Percentiles rank a stretch among this genome's conserved stretches.
These are phyloP conservation scores for Drosophila tropicalis DNA, from an alignment of 1,140 invertebrate genomes.

Conservation along the genomic window DNA sequence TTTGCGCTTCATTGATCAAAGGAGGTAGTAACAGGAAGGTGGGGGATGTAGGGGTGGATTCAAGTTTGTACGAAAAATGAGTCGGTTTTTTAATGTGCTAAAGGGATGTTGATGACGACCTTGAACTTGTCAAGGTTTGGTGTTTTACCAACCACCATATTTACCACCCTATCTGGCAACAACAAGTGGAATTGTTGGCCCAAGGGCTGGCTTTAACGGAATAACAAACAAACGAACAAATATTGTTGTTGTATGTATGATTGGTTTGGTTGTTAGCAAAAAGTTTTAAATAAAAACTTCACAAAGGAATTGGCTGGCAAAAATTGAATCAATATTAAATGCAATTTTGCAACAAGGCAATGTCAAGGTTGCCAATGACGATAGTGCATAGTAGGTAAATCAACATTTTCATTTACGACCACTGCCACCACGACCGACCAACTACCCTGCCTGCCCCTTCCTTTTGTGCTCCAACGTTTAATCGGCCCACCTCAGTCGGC, in stretches of 20 bases:
- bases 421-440: neutral
- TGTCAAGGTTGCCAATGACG: conserved; percentile 38
- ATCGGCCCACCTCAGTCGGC: neutral
- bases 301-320: conserved; percentile 32
- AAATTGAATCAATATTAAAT: conserved; percentile 73
- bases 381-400: conserved; percentile 5
- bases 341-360: conserved; percentile 40
- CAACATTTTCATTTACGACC: neutral
- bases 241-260: neutral
- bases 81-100: neutral
- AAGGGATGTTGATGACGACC: conserved; percentile 38
- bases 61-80: neutral
- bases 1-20: conserved; percentile 22
- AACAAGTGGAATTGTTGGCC: conserved; percentile 31
- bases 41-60: neutral
- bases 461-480: neutral
- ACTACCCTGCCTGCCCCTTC: too few species aligned
- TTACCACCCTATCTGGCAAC: conserved; percentile 26
- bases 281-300: conserved; percentile 6
- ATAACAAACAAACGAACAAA: neutral
- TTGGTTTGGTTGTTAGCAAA: neutral
- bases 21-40: neutral
- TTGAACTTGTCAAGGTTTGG: conserved; percentile 58
- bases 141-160: conserved; percentile 37
- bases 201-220: neutral